Base-by-base conservation (phyloP, 2,113 vertebrate genomes). In the Enhydra lutris region DNA sequence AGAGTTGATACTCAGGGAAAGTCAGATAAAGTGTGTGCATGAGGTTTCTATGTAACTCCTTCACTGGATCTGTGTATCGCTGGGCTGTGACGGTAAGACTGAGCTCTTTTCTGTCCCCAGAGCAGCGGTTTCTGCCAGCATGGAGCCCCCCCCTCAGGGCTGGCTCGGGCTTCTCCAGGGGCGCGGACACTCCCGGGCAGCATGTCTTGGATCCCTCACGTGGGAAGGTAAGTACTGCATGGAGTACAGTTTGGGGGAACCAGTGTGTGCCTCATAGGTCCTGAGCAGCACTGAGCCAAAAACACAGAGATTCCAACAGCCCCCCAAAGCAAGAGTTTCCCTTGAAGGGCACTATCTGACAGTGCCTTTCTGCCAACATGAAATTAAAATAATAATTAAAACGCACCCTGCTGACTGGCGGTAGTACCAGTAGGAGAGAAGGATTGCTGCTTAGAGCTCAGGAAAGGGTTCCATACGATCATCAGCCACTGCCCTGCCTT, bases 341-440 rank as follows among this genome's bases (percentile, higher is more conserved):
- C 92, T 97, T n/a, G 94, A 97, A 98, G 93, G 93, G 45, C 63
- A 21, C 97, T 98, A 52, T 98, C 88, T 88, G 52, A 88, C 91
- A 26, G 89, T 89, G 94, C 95, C 96, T 98, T 97, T 97, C 93
- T 39, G 34, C 97, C 97, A 96, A 81, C 52, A 11, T 13, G 57
- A 98, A 98, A 97, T 97, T 96, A 97, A 98, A 93, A 98, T 93
- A 76, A 94, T 97, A 98, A 93, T 95, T 91, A 94, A 94, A 84
- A 88, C 94, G 89, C 39, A 84, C 73, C 29, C 94, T 91, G 97
- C 94, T 96, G 94, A 92, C 89, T 87, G 10, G 95, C 94, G 69
- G 93, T 96, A 69, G 97, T 88, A 87, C 74, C 87, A 97, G 14
- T 71, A 84, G 4, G 76, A 91, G 98, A 96, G 87, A 97, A 36